These are phyloP conservation scores for Aphaenogaster rudis DNA, from an alignment of 1,140 invertebrate species.

Conservation along the genomic window DNA sequence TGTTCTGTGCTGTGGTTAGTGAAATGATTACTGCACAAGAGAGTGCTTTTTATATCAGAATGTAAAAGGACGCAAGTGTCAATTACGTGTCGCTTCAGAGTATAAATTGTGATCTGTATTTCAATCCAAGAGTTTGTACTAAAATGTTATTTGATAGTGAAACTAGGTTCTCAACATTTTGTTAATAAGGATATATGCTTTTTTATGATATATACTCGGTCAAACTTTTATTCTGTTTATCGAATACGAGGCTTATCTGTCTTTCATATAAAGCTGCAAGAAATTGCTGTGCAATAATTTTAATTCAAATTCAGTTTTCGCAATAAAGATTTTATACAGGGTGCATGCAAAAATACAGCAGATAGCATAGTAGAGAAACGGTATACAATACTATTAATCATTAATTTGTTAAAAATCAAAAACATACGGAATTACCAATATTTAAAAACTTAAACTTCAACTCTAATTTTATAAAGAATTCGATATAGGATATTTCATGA, in stretches of 20 bases:
- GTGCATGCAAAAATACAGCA: slow-evolving; percentile 53
- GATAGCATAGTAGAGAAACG: not conserved
- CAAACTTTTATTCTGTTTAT: slow-evolving; percentile 20
- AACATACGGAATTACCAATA: not conserved
- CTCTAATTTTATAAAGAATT: slow-evolving; percentile 11
- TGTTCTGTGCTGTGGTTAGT: slow-evolving; percentile 75
- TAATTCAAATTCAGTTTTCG: slow-evolving; percentile 22
- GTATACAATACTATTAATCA: slow-evolving; percentile 2
- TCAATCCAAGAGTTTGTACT: slow-evolving; percentile 21
- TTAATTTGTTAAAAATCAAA: slow-evolving; percentile 20
- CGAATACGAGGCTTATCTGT: slow-evolving; percentile 25
- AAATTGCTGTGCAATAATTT: slow-evolving; percentile 52
- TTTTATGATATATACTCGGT: slow-evolving; percentile 24
- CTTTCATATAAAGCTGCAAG: slow-evolving; percentile 63
- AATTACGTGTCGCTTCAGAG: slow-evolving; percentile 41
- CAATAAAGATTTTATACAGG: slow-evolving; percentile 41
- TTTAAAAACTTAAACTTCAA: slow-evolving; percentile 17
- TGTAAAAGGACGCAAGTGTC: slow-evolving; percentile 36
- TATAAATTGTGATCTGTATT: slow-evolving; percentile 39
- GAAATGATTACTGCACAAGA: slow-evolving; percentile 63
- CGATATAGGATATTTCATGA: not conserved
- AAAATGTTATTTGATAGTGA: slow-evolving; percentile 31
- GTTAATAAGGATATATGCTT: slow-evolving; percentile 5
- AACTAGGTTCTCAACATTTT: slow-evolving; percentile 17
- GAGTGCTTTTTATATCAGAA: slow-evolving; percentile 66